Percentiles rank a stretch among this genome's conserved stretches.
These are phyloP conservation scores for Gryon sp. DNA, from an alignment of 1,140 invertebrate genomes.

Conservation along the genomic window DNA sequence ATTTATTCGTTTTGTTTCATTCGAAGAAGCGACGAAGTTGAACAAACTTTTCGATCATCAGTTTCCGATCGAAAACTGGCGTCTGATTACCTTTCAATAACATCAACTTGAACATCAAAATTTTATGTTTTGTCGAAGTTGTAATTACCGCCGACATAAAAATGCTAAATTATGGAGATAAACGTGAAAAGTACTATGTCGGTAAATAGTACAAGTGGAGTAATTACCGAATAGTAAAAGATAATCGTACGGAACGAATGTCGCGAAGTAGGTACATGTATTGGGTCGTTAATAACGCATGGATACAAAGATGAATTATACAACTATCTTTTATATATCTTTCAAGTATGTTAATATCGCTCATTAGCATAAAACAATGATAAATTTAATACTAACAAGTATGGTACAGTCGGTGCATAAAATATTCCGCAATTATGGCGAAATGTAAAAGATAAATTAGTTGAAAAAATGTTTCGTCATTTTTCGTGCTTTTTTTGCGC, in stretches of 20 bases:
- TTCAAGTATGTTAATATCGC: conserved; percentile 30
- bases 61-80: no score
- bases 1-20: no score
- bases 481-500: no score
- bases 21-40: no score
- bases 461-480: no score
- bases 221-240: conserved; percentile 5
- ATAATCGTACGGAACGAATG: neutral
- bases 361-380: conserved; percentile 26
- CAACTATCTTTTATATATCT: conserved; percentile 18
- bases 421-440: conserved; percentile 19
- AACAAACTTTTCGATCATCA: no score
- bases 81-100: no score
- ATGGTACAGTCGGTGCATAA: conserved; percentile 17
- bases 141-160: no score
- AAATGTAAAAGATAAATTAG: no score
- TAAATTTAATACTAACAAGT: conserved; percentile 11
- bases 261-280: neutral
- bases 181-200: neutral
- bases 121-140: no score
- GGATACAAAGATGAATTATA: conserved; percentile 3
- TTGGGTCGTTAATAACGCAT: conserved; percentile 7
- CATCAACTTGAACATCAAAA: no score
- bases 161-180: neutral
- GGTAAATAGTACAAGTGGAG: neutral